Evolutionary conservation across 2,797 vertebrate genomes (phyloP), one percentile per base, ranked within the genome.

Genomic region (Sebastes alutus): DNA sequence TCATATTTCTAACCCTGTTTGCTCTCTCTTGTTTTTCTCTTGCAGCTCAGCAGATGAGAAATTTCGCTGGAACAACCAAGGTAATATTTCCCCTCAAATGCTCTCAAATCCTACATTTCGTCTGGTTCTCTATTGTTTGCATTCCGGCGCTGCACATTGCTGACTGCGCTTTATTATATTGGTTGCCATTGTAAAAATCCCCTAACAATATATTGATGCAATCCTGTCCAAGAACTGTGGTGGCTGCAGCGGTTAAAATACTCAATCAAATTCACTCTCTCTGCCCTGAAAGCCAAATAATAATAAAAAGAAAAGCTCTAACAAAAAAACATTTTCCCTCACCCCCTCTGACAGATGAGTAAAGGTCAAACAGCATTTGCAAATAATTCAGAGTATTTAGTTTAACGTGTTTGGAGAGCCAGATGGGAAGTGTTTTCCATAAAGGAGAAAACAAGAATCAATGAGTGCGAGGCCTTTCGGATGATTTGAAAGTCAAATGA

Each of bases 1-100:
- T 61, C 9, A 54, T 55, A 13, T 86, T 71, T 90, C 74, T 91
- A 86, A 93, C 70, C 25, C 6, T 22, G 11, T 65, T 82, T 87
- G 29, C 38, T 71, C 22, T 83, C 20, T 85, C 32, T 83, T 80
- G 9, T 91, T 80, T 89, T 80, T 95, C 62, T 93, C 75, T 94
- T 89, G 81, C 97, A 99, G 98, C 95, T 99, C 98, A 86, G 95
- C 97, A 77, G 98, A 99, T 92, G 98, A 99, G 87, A 98, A 98
- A 90, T 99, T 99, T 93, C 98, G 98, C 86, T 99, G 98, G 98
- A 98, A 99, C 93, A 97, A 97, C 87, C 98, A 99, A 99, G 98
- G 98, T 99, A 97, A 90, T 76, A 42, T 56, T 71, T 78, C 35
- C 18, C 38, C 32, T 64, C 13, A 38, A 62, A 52, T 32, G 20